Evolutionary conservation across 2,888 invertebrate genomes (phyloP), one percentile per base, ranked within the genome.

Genomic region (Drosophila melanosoma): DNA sequence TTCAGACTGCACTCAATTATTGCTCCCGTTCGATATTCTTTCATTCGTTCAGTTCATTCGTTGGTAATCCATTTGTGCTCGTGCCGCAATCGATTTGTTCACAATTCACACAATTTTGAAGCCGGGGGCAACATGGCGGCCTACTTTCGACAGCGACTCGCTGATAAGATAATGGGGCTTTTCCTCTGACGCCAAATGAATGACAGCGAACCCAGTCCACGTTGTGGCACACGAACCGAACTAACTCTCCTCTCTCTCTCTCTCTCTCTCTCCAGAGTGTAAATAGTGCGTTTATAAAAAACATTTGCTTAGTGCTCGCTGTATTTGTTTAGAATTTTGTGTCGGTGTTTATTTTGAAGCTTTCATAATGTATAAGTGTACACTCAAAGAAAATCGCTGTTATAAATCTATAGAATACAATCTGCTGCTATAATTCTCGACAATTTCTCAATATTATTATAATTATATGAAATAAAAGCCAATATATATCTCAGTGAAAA

Each of bases 161-260:
- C 86, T 89, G 87, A 87, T 87, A 87, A 87, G 89, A 87, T 89
- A 87, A 89, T 87, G 88, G 73, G 79, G 71, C 84, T 82, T 81
- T 86, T 86, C 85, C 85, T 84, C 84, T 75, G 57, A 61, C 81
- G 58, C 69, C 67, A 62, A 36, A 45, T 56, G 54, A 26, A 7
- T 38, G 54, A 29, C 54, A 23, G n/a, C 83, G 71, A 75, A 23
- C 15, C 74, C 87, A 84, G 78, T 76, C 65, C 73, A 63, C 20
- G 8, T 20, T 15, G 45, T 20, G 45, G 45, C 23, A n/a, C n/a
- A n/a, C 29, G 45, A 29, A 35, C 23, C 33, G 29, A 17, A 45
- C 3, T 12, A 20, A 20, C 36, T 35, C 3, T 26, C 11, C 32
- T 3, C 54, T 26, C 26, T 26, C 26, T 26, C 26, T 26, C 26